phyloP scores from a whole-genome alignment of 1,140 invertebrate species.

The Nasonia giraulti region DNA sequence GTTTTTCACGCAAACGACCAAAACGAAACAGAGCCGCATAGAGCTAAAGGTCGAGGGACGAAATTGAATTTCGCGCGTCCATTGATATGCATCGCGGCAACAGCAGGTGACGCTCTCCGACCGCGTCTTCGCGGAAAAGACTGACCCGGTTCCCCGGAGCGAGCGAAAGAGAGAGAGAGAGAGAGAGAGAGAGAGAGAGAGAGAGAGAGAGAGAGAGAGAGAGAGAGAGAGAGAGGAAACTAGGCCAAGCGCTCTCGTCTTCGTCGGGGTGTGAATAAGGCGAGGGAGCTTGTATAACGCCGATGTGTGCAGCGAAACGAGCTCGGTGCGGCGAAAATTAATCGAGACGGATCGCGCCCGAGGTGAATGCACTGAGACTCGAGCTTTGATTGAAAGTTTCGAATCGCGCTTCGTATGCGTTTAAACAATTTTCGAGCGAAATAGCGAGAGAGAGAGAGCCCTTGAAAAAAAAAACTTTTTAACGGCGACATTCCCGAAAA shows the following conservation, averaged over 20 bases:
- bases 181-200: too few relatives aligned
- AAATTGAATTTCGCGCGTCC: background rate
- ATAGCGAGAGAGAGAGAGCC: too few relatives aligned
- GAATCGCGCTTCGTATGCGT: too few relatives aligned
- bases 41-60: too few relatives aligned
- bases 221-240: background rate
- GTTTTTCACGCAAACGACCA: background rate
- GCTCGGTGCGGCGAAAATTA: background rate
- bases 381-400: too few relatives aligned
- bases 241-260: background rate
- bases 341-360: background rate
- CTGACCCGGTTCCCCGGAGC: slow-evolving; percentile 7
- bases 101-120: background rate
- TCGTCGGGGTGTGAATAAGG: background rate
- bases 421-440: too few relatives aligned
- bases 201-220: too few relatives aligned
- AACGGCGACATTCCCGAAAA: too few relatives aligned
- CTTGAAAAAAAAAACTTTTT: too few relatives aligned
- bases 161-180: too few relatives aligned
- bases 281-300: background rate
- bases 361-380: background rate
- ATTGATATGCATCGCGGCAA: slow-evolving; percentile 18
- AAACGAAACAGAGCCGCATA: background rate
- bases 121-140: slow-evolving; percentile 27
- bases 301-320: background rate